Percentiles rank a stretch among this genome's conserved stretches.
Evolutionary conservation across 2,797 vertebrate species (phyloP).

Genomic region (Oryzias sinensis): DNA sequence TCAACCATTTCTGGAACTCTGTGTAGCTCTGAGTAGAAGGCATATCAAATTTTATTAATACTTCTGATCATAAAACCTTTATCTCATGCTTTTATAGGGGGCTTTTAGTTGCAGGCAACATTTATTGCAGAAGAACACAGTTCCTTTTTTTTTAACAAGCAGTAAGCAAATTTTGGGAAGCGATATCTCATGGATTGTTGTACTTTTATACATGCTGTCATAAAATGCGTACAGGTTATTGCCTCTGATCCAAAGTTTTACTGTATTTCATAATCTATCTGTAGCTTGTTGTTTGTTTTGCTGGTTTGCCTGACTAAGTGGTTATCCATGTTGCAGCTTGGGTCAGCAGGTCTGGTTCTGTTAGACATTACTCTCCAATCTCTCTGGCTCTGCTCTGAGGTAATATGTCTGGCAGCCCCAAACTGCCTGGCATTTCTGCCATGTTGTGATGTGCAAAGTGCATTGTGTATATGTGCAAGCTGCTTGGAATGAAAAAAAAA

Average conservation of each 20-base stretch:
- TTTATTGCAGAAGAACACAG: constrained; percentile 36
- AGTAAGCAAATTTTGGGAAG: constrained; percentile 37
- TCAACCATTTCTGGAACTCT: constrained; percentile 61
- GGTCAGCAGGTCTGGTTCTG: constrained; percentile 68
- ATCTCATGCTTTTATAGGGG: constrained; percentile 25
- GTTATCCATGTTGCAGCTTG: constrained; percentile 59
- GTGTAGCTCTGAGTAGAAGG: constrained; percentile 56
- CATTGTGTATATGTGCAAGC: constrained; percentile 57
- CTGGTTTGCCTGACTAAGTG: constrained; percentile 53
- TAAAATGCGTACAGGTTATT: constrained; percentile 45
- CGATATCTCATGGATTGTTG: constrained; percentile 45
- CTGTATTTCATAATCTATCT: constrained; percentile 49
- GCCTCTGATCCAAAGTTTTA: constrained; percentile 38
- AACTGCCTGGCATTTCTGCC: constrained; percentile 76
- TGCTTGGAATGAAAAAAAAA: constrained; percentile 68
- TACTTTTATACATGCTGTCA: constrained; percentile 35
- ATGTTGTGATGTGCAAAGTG: constrained; percentile 68
- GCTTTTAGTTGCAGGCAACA: constrained; percentile 47
- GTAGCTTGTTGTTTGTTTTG: constrained; percentile 45
- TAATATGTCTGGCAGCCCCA: constrained; percentile 74
- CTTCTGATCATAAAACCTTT: constrained; percentile 51
- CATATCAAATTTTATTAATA: constrained; percentile 55
- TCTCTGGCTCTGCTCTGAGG: constrained; percentile 69
- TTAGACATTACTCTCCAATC: constrained; percentile 70
- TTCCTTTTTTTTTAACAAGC: constrained; percentile 24